Evolutionary conservation across 2,113 vertebrate genomes (phyloP), one percentile per base, ranked within the genome.

Genomic region (Proterorhinus semilunaris): DNA sequence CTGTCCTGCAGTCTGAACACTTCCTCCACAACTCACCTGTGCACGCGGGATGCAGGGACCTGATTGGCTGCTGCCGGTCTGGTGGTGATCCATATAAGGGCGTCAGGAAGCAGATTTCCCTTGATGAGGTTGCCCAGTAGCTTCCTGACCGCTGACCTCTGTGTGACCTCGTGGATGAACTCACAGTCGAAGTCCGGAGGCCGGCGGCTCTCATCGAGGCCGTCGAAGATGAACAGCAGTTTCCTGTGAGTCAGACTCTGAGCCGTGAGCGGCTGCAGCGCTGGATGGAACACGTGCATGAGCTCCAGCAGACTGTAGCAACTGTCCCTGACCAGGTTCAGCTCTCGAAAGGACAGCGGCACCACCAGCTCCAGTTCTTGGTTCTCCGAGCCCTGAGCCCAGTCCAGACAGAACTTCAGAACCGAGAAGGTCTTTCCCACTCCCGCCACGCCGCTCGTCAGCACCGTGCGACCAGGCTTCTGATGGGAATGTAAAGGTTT

Each of bases 341-440:
- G 44, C 43, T 62, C 59, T 46, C 59, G 45, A 15, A 62, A 62
- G 8, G 59, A 62, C 59, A 62, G 59, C 9, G 45, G 69, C 6
- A 52, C 15, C 59, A 67, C 54, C 68, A 71, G 27, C 43, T 61
- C 51, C 21, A 72, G 15, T 10, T 72, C 70, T 11, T 72, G 63
- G 59, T 62, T 62, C 44, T 62, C 59, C 46, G 15, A 62, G n/a
- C 43, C 59, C 43, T 62, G 13, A 7, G 44, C 59, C 59, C 59
- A 62, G 59, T 62, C 59, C 59, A 62, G 43, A 62, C 42, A 44
- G 43, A 62, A 62, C 59, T 62, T 62, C 59, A 62, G n/a, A 3
- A 62, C 59, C 6, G 59, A 62, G 59, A 62, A 62, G 59, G 59
- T 62, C 44, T 62, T 62, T 6, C 59, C 59, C 13, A 62, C 59